Base-by-base conservation (phyloP, 2,113 vertebrate species). In the Elephantulus edwardii region DNA sequence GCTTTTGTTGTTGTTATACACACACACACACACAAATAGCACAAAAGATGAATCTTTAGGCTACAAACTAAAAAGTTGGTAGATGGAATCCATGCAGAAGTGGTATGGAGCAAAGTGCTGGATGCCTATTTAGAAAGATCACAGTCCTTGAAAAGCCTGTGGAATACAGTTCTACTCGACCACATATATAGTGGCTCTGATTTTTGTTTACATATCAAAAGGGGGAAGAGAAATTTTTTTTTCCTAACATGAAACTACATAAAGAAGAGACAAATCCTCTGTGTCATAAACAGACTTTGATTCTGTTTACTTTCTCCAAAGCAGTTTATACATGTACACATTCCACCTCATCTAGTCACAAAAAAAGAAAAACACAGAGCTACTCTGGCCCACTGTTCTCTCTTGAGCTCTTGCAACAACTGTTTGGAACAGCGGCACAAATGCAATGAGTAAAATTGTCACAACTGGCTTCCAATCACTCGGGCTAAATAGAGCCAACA, bases 401-500 rank as follows among this genome's bases (percentile, higher is more conserved):
- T 58, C 64, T 10, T 9, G n/a, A 88, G 74, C 17, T 16, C 50
- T 92, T 72, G 14, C 40, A 94, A 83, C 88, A 90, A 90, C 88
- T 92, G 79, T 88, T 94, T 79, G 70, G 60, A 88, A 75, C 40
- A 54, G 83, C 54, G 81, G 8, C 79, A 30, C 35, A 54, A 68
- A 83, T 9, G 20, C 66, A 4, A 17, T 83, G 79, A 74, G 66
- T 48, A 83, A 81, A 68, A 87, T 81, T 38, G 71, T 71, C 87
- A 90, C 74, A 54, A 52, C 60, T 26, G 40, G 22, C 75, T 85
- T 87, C 66, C 94, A 71, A 38, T 92, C 88, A 68, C 60, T 74
- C 54, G 35, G 16, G 58, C 91, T 96, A 94, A 94, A 92, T 70
- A 94, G 81, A 95, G 64, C n/a, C 24, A 62, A 62, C 86, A 86